Conservation (phyloP, 2,888 invertebrate genomes). For the Formica aserva region DNA sequence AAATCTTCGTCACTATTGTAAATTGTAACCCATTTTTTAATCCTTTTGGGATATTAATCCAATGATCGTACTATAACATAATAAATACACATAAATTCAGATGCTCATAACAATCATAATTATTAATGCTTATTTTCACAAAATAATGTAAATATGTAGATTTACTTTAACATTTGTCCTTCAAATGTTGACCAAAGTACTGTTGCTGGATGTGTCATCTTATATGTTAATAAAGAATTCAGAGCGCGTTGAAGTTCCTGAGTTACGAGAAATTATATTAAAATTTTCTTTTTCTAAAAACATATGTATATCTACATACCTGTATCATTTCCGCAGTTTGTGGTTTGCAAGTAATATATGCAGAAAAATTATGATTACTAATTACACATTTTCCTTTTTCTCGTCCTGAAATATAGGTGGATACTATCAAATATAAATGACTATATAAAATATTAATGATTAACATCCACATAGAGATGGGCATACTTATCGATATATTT, state of each 20-base stretch:
- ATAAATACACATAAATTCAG: conserved; percentile 42
- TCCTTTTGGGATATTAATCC: conserved; percentile 90
- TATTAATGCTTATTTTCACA: neutral
- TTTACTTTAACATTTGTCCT: conserved; percentile 85
- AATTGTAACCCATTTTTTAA: conserved; percentile 70
- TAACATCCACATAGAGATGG: conserved; percentile 74
- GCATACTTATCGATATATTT: conserved; percentile 82
- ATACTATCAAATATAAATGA: conserved; percentile 63
- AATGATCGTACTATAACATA: conserved; percentile 88
- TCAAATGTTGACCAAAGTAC: conserved; percentile 88
- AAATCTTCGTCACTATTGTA: neutral
- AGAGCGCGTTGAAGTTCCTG: conserved; percentile 89
- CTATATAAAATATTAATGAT: neutral
- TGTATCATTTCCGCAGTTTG: conserved; percentile 76
- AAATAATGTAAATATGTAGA: conserved; percentile 9
- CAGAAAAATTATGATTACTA: conserved; percentile 60
- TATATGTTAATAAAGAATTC: conserved; percentile 89
- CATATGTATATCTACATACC: conserved; percentile 41
- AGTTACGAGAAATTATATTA: no score
- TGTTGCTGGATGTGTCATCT: conserved; percentile 90
- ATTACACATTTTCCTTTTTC: conserved; percentile 67
- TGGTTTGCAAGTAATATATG: conserved; percentile 71
- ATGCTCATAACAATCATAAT: neutral
- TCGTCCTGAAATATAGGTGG: conserved; percentile 56
- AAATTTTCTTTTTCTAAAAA: neutral